phyloP scores from a whole-genome alignment of 2,113 vertebrate genomes.

The Oryzias javanicus region DNA sequence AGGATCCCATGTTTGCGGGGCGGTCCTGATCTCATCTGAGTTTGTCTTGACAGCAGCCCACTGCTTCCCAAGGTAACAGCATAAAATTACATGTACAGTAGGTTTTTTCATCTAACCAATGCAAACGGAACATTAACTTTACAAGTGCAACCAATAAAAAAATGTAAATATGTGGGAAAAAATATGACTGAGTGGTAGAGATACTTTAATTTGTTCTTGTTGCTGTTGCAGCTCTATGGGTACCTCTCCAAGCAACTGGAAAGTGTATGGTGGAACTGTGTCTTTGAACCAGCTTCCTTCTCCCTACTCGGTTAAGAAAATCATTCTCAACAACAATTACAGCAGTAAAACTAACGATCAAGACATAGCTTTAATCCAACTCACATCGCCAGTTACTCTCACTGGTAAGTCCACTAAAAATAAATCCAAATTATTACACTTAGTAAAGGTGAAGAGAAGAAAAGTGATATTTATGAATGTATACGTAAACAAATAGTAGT shows the following conservation, averaged over 20 bases:
- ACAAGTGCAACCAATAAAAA: too few species aligned
- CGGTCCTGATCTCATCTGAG: conserved; percentile 81
- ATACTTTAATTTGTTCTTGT: conserved; percentile 3
- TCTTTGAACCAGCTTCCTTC: conserved; percentile 65
- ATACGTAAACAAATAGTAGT: too few species aligned
- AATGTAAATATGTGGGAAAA: neutral
- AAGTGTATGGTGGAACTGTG: conserved; percentile 77
- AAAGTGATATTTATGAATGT: too few species aligned
- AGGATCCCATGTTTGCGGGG: conserved; percentile 84
- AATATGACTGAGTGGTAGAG: neutral
- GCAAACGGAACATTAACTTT: too few species aligned
- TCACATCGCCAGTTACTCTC: conserved; percentile 73
- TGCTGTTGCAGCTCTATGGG: conserved; percentile 40
- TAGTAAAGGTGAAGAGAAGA: too few species aligned
- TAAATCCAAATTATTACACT: too few species aligned
- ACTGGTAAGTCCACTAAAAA: conserved; percentile 67
- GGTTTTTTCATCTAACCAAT: too few species aligned
- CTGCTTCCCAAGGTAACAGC: conserved; percentile 85
- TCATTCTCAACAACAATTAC: conserved; percentile 85
- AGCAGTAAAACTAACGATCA: conserved; percentile 75
- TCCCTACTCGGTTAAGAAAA: conserved; percentile 72
- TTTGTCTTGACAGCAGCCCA: conserved; percentile 89
- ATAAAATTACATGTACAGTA: too few species aligned
- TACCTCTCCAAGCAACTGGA: conserved; percentile 72
- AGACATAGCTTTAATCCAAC: conserved; percentile 85